Evolutionary conservation across 2,797 vertebrate species (phyloP).

Genomic region (Eurystomus glaucurus): DNA sequence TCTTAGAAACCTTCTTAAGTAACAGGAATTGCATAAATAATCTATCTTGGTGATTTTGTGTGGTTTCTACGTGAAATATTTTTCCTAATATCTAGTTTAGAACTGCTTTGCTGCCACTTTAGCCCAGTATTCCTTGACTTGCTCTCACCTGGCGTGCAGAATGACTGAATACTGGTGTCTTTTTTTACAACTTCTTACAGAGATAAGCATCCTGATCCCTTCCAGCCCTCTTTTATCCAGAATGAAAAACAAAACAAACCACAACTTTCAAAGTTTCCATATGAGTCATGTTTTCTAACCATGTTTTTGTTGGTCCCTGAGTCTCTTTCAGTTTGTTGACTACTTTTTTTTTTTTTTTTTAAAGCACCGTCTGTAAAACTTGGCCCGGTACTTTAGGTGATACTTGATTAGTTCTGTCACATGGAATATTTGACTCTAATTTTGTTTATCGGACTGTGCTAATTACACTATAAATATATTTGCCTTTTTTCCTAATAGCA

Average conservation of each 20-base stretch:
- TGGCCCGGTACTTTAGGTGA: background rate
- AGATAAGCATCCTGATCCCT: background rate
- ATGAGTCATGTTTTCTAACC: constrained; percentile 16
- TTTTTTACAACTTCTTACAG: background rate
- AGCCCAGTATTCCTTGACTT: background rate
- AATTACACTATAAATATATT: background rate
- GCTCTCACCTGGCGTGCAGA: background rate
- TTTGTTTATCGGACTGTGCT: background rate
- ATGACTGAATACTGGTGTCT: background rate
- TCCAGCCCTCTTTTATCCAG: background rate
- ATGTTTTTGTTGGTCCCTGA: background rate
- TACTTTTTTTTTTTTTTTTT: background rate
- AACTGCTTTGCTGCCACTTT: background rate
- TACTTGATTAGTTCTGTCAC: background rate
- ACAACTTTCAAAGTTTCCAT: background rate
- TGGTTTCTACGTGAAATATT: background rate
- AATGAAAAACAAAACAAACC: constrained; percentile 14
- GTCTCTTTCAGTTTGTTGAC: background rate
- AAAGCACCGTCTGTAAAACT: background rate
- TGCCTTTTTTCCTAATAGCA: background rate
- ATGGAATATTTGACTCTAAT: background rate
- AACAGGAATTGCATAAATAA: background rate
- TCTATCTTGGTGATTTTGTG: background rate
- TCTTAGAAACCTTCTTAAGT: background rate
- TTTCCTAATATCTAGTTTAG: background rate